Evolutionary conservation across 2,797 vertebrate species (phyloP).

Genomic region (Sarcophilus harrisii): DNA sequence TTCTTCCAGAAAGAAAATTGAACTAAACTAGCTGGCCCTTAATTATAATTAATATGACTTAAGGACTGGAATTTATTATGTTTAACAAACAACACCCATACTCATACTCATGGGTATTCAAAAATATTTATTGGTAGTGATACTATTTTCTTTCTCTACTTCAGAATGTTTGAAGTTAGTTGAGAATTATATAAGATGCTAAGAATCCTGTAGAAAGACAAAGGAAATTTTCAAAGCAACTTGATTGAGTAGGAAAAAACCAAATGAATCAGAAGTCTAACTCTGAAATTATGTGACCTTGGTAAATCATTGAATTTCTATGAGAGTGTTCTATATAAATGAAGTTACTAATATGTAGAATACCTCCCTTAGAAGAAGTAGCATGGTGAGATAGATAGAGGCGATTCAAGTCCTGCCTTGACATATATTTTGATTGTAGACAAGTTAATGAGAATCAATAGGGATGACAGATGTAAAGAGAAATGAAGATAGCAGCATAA

Average conservation of each 20-base stretch:
- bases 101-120: not conserved
- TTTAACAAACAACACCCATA: not conserved
- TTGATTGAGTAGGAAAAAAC: not conserved
- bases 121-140: not conserved
- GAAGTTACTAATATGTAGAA: not conserved
- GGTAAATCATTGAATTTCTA: not conserved
- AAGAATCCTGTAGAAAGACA: not conserved
- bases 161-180: not conserved
- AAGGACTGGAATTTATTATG: not conserved
- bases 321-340: not conserved
- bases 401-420: not conserved
- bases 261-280: not conserved
- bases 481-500: not conserved
- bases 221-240: not conserved
- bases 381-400: not conserved
- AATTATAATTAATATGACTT: not conserved
- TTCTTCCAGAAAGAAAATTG: not conserved
- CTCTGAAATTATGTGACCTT: not conserved
- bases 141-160: not conserved
- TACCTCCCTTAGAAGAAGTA: not conserved
- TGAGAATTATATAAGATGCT: not conserved
- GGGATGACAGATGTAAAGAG: not conserved
- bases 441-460: not conserved
- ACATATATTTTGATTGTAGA: not conserved
- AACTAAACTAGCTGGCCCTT: not conserved